Evolutionary conservation across 2,113 vertebrate genomes (phyloP).

Genomic region (Guaruba guarouba): DNA sequence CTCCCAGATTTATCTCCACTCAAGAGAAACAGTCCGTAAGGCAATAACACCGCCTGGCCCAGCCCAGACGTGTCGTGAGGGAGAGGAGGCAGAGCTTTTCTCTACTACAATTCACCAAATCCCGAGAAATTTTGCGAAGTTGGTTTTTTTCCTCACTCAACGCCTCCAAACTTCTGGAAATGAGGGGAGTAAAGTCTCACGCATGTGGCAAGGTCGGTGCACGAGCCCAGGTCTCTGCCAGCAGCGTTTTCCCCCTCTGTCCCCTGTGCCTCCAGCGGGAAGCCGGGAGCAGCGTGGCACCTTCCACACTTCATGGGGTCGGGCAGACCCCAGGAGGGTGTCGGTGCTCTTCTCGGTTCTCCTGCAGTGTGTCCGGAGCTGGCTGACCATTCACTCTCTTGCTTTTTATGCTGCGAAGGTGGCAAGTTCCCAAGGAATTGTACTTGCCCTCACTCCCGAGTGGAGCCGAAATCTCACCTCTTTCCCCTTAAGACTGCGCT

Average conservation of each 20-base stretch:
- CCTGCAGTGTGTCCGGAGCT: background rate
- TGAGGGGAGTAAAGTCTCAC: background rate
- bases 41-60: background rate
- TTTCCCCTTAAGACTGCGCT: background rate
- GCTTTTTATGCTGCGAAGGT: background rate
- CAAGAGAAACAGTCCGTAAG: background rate
- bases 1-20: background rate
- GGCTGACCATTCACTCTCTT: background rate
- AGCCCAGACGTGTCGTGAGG: background rate
- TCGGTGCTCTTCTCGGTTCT: fast-evolving
- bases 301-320: background rate
- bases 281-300: background rate
- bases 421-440: background rate
- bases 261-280: background rate
- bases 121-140: background rate
- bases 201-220: background rate
- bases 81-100: background rate
- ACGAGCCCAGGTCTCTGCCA: background rate
- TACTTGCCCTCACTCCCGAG: background rate
- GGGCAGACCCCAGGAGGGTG: background rate
- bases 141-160: background rate
- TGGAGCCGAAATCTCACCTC: background rate
- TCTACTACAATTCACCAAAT: background rate
- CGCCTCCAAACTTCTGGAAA: background rate
- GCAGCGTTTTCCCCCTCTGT: background rate